A percentile compares a stretch with the other conserved stretches of the same genome.
Evolutionary conservation across 2,888 invertebrate species (phyloP).

Genomic region (Dioctria rufipes): DNA sequence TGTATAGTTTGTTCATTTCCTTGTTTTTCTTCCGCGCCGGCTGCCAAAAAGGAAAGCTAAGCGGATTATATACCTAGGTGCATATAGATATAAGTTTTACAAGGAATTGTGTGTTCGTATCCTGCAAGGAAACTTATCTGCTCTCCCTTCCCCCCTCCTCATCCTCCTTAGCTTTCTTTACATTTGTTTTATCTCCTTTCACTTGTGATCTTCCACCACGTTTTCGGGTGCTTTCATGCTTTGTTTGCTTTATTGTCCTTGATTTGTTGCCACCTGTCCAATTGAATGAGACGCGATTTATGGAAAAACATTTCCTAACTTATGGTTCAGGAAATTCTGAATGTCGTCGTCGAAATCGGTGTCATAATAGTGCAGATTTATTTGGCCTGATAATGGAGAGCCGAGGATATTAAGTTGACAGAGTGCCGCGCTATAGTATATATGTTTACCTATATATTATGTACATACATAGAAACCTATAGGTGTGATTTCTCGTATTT

Average conservation of each 20-base stretch:
- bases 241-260: constrained; percentile 5
- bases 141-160: background rate
- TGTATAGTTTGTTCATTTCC: background rate
- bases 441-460: no score
- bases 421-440: background rate
- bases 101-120: no score
- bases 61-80: background rate
- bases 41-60: background rate
- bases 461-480: no score
- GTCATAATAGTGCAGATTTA: constrained; percentile 21
- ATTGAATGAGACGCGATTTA: constrained; percentile 45
- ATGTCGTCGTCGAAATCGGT: background rate
- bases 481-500: constrained; percentile 18
- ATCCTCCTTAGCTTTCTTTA: background rate
- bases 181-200: no score
- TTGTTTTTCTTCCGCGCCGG: background rate
- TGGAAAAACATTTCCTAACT: constrained; percentile 20
- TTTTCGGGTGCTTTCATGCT: constrained; percentile 4
- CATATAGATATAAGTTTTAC: background rate
- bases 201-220: background rate
- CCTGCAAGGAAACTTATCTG: constrained; percentile 5
- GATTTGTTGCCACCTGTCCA: constrained; percentile 43
- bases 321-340: constrained; percentile 18
- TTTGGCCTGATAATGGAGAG: constrained; percentile 8
- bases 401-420: constrained; percentile 10